Evolutionary conservation across 2,888 invertebrate species (phyloP).

Genomic region (Noctua janthe): DNA sequence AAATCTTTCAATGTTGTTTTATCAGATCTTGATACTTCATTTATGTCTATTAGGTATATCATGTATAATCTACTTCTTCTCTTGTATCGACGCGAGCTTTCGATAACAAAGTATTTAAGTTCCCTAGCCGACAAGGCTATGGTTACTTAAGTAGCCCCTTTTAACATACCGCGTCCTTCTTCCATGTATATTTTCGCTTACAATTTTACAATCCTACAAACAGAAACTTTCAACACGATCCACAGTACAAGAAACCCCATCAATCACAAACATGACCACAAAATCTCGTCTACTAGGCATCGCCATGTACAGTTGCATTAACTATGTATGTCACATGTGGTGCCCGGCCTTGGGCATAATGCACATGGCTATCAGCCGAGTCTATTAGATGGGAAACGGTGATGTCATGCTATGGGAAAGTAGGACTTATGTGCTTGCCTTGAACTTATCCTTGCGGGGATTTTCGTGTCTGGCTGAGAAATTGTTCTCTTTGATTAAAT

Average conservation of each 20-base stretch:
- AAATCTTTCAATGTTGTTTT: not conserved
- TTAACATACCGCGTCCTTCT: not conserved
- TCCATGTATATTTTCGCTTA: not conserved
- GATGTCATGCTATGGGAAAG: constrained; percentile 47
- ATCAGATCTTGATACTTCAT: not conserved
- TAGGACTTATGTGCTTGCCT: constrained; percentile 15
- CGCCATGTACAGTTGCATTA: constrained; percentile 57
- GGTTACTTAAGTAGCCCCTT: too few relatives aligned
- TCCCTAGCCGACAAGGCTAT: too few relatives aligned
- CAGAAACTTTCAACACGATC: constrained; percentile 11
- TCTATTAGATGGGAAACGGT: constrained; percentile 30
- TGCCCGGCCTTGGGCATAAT: constrained; percentile 51
- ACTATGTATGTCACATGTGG: constrained; percentile 57
- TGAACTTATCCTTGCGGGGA: constrained; percentile 12
- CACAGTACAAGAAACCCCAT: constrained; percentile 22
- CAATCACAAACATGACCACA: constrained; percentile 44
- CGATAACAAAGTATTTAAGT: not conserved
- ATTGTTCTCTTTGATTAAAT: not conserved
- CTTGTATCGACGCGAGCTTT: not conserved
- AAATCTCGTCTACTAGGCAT: constrained; percentile 49
- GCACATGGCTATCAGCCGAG: constrained; percentile 47
- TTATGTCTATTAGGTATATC: not conserved
- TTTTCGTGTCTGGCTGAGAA: not conserved
- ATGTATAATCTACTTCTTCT: not conserved
- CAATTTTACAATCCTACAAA: not conserved